Evolutionary conservation across 2,888 invertebrate species (phyloP), one percentile per base, ranked within the genome.

Genomic region (Acrobasis suavella): DNA sequence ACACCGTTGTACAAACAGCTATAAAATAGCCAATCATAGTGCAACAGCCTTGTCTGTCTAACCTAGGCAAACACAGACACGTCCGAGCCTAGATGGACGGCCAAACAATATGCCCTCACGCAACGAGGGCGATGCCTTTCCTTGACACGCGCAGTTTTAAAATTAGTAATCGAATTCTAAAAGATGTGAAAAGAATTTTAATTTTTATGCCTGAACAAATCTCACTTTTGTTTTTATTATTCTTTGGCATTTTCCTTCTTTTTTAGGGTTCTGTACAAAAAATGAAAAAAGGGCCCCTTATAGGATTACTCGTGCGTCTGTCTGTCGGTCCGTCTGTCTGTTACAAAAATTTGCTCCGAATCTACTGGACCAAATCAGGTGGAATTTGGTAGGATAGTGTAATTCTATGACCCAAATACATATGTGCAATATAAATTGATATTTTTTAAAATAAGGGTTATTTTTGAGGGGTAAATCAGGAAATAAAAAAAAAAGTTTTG

Each of bases 91-190:
- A 17, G 51, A 22, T 39, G 39, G 42, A 7, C 42, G 12, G 42
- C 42, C 42, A 42, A 42, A 46, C 46, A 46, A 14, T 46, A 6
- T 46, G 46, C 46, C 7, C 46, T 46, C 46, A 46, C 46, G 46
- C 46, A 52, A 52, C 52, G 32, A 52, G 52, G 52, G 52, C 52
- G 52, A 52, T 32, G 52, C 32, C 52, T 52, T 52, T 52, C 52
- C 52, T 32, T 52, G 52, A 52, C 52, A 52, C 52, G 52, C 52
- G 32, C 12, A 14, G 32, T 37, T 32, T 32, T 52, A 37, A 52
- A 52, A 32, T 52, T 52, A 52, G 22, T 14, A 52, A 10, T 32
- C 14, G 2, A 10, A 7, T 12, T 46, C 10, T 46, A n/a, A 14
- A 46, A 46, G n/a, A 46, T 46, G 46, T 6, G 46, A 46, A 46